A percentile compares a stretch with the other conserved stretches of the same genome.
Conservation (phyloP, 2,797 vertebrate species). For the Apodemus agrarius region DNA sequence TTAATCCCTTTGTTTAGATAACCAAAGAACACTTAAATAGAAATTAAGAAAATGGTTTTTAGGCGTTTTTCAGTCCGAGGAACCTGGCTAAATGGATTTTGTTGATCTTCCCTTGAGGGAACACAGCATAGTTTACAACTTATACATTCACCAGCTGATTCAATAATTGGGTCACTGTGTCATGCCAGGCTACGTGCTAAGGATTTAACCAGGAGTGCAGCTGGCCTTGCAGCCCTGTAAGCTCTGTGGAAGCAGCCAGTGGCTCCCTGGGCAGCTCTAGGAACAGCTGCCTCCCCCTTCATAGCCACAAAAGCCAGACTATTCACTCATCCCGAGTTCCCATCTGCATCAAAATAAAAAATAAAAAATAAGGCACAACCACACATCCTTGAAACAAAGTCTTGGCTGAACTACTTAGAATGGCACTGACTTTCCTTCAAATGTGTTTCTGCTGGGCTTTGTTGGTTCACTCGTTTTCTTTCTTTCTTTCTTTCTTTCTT, state of each 20-base stretch:
- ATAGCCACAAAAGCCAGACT: not conserved
- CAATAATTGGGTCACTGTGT: not conserved
- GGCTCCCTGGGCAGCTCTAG: not conserved
- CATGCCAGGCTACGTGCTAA: not conserved
- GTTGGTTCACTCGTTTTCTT: not conserved
- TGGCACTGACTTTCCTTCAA: not conserved
- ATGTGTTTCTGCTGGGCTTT: not conserved
- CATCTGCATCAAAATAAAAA: not conserved
- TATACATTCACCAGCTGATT: conserved; percentile 49
- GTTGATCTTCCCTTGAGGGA: conserved; percentile 35
- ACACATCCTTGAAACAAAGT: not conserved
- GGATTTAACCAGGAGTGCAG: not conserved
- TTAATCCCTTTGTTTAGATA: conserved; percentile 67
- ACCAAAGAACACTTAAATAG: conserved; percentile 68
- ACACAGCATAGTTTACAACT: conserved; percentile 53
- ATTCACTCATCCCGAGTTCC: not conserved
- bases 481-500: no score
- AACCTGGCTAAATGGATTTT: conserved; percentile 48
- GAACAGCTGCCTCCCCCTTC: not conserved
- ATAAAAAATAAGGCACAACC: not conserved
- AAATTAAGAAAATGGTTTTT: conserved; percentile 69
- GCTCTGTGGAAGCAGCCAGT: not conserved
- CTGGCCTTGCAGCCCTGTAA: not conserved
- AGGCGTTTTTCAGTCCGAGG: conserved; percentile 22
- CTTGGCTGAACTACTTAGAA: not conserved